phyloP scores from a whole-genome alignment of 2,888 invertebrate genomes.

The Troides aeacus region DNA sequence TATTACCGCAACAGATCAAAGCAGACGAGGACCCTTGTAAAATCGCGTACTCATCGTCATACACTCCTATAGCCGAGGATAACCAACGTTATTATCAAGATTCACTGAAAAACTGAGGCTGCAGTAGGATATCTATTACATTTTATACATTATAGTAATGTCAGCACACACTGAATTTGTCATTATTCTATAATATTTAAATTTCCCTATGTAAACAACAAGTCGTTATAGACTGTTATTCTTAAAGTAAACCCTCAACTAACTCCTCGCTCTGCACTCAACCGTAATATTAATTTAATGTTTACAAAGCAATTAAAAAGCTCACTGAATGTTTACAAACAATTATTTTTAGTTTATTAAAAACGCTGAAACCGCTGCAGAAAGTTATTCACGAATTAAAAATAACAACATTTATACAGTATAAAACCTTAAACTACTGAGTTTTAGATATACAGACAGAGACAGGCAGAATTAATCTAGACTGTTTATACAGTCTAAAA shows the following conservation, averaged over 20 bases:
- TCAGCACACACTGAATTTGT: neutral
- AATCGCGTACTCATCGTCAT: conserved; percentile 36
- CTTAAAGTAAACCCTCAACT: conserved; percentile 38
- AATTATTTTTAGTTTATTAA: neutral
- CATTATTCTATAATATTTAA: neutral
- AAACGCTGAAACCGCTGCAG: neutral
- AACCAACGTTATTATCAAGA: conserved; percentile 14
- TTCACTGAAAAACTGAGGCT: neutral
- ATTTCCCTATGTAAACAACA: neutral
- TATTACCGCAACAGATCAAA: conserved; percentile 68
- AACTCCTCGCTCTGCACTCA: conserved; percentile 29
- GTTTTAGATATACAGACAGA: neutral
- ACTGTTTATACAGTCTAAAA: no score
- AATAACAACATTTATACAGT: neutral
- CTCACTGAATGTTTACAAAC: neutral
- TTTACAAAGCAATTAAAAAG: conserved; percentile 1
- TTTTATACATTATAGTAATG: neutral
- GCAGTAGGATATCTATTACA: neutral
- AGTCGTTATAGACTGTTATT: conserved; percentile 35
- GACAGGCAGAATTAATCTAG: no score
- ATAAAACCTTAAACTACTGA: neutral
- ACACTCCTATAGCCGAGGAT: conserved; percentile 2
- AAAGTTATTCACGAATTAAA: neutral
- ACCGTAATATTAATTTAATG: conserved; percentile 27
- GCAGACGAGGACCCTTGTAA: conserved; percentile 51